A percentile compares a stretch with the other conserved stretches of the same genome.
These are phyloP conservation scores for Chalcis sispes DNA, from an alignment of 2,888 invertebrate species.

Conservation along the genomic window DNA sequence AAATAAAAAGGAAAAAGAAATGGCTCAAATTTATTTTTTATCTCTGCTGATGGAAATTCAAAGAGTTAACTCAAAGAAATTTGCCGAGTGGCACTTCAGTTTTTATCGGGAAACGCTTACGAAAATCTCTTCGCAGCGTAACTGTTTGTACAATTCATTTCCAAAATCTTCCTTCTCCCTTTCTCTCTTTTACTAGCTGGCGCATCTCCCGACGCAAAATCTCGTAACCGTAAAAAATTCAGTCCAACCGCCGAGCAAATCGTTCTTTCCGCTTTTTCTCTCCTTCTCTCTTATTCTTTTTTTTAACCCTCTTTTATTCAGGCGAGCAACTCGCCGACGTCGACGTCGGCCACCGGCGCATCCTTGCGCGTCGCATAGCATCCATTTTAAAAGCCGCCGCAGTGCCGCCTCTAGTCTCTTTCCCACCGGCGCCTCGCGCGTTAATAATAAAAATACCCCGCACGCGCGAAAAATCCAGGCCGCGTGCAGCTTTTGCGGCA, in stretches of 20 bases:
- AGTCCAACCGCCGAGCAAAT: not conserved
- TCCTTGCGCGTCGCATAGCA: not conserved
- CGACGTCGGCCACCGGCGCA: conserved; percentile 20
- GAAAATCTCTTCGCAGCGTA: not conserved
- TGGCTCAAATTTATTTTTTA: too few relatives aligned
- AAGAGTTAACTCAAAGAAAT: too few relatives aligned
- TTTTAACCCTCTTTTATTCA: not conserved
- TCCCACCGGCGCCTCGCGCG: too few relatives aligned
- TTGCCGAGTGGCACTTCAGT: too few relatives aligned
- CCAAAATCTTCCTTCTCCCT: not conserved
- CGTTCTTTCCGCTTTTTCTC: not conserved
- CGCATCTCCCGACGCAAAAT: not conserved
- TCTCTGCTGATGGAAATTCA: too few relatives aligned
- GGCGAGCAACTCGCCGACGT: not conserved
- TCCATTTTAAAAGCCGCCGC: conserved; percentile 23
- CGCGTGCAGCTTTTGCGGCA: too few relatives aligned
- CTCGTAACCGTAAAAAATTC: conserved; percentile 22
- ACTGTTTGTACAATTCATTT: not conserved
- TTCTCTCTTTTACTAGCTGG: not conserved
- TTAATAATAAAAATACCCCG: conserved; percentile 31
- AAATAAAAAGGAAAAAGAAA: too few relatives aligned
- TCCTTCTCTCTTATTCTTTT: not conserved
- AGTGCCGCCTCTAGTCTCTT: too few relatives aligned
- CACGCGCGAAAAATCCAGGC: conserved; percentile 29
- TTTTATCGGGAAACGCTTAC: too few relatives aligned